Conservation (phyloP, 2,888 invertebrate species). For the Nomada goodeniana region DNA sequence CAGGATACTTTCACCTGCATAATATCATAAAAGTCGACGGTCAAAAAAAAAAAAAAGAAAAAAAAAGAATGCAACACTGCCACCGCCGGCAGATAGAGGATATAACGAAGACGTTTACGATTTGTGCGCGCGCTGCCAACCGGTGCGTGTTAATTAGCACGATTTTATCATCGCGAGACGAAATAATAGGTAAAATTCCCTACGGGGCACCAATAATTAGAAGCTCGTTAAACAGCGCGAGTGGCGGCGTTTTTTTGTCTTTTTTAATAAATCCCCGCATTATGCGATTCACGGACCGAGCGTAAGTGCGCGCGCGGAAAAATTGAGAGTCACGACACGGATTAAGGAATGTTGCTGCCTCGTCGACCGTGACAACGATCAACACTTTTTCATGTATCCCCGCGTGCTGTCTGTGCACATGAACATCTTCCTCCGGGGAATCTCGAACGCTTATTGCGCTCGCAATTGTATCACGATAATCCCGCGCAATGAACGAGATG, state of each 20-base stretch:
- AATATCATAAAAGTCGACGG: background rate
- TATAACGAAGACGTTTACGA: conserved; percentile 28
- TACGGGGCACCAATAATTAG: conserved; percentile 23
- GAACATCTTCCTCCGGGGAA: too few species aligned
- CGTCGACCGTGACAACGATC: conserved; percentile 23
- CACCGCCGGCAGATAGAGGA: conserved; percentile 1
- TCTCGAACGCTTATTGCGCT: too few species aligned
- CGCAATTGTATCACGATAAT: too few species aligned
- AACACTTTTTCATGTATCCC: too few species aligned
- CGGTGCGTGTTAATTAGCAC: conserved; percentile 48
- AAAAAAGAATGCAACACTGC: conserved; percentile 3
- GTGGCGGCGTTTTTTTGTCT: background rate
- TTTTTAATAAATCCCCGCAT: background rate
- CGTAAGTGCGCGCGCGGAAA: conserved; percentile 13
- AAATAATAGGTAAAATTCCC: conserved; percentile 22
- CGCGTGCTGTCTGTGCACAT: too few species aligned
- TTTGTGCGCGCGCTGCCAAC: conserved; percentile 31
- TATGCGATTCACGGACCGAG: background rate
- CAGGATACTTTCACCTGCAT: conserved; percentile 14
- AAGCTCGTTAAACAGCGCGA: conserved; percentile 34
- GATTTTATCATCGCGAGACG: conserved; percentile 32
- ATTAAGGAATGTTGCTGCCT: conserved; percentile 15
- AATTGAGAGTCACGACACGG: conserved; percentile 22
- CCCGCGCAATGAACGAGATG: too few species aligned
- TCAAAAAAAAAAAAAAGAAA: conserved; percentile 5